A percentile compares a stretch with the other conserved stretches of the same genome.
Conservation (phyloP, 1,140 invertebrate genomes). For the Drosophila mauritiana region DNA sequence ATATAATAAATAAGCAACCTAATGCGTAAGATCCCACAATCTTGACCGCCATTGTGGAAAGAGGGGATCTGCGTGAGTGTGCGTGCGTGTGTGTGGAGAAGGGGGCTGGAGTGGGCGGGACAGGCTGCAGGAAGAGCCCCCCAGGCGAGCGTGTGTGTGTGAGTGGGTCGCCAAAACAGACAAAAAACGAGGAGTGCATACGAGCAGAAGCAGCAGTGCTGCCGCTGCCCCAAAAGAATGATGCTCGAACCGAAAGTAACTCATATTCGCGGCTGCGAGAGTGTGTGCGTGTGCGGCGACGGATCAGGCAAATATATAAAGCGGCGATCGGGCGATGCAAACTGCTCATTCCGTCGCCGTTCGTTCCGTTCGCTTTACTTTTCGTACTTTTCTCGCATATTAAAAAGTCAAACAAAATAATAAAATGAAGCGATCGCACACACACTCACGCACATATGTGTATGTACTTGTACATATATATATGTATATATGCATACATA, state of each 20-base stretch:
- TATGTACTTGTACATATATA: not conserved
- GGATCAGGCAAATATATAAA: constrained; percentile 68
- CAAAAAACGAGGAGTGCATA: constrained; percentile 19
- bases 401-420: constrained; percentile 80
- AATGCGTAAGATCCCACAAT: not conserved
- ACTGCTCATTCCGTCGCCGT: constrained; percentile 73
- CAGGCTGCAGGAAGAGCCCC: constrained; percentile 63
- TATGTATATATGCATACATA: constrained; percentile 2
- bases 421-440: constrained; percentile 75
- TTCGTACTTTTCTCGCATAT: constrained; percentile 55
- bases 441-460: constrained; percentile 15
- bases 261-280: constrained; percentile 52
- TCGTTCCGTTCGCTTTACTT: constrained; percentile 69
- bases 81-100: not conserved
- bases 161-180: constrained; percentile 63
- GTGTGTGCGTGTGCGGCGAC: constrained; percentile 34
- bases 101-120: constrained; percentile 40
- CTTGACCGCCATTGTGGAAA: not conserved
- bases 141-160: constrained; percentile 21
- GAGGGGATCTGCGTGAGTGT: constrained; percentile 6
- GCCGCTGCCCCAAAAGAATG: constrained; percentile 51
- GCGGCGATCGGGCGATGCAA: constrained; percentile 79
- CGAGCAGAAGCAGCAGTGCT: constrained; percentile 20
- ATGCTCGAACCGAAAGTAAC: constrained; percentile 61
- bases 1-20: not conserved